phyloP scores from a whole-genome alignment of 2,888 invertebrate species.

The Sclerodermus sp. region DNA sequence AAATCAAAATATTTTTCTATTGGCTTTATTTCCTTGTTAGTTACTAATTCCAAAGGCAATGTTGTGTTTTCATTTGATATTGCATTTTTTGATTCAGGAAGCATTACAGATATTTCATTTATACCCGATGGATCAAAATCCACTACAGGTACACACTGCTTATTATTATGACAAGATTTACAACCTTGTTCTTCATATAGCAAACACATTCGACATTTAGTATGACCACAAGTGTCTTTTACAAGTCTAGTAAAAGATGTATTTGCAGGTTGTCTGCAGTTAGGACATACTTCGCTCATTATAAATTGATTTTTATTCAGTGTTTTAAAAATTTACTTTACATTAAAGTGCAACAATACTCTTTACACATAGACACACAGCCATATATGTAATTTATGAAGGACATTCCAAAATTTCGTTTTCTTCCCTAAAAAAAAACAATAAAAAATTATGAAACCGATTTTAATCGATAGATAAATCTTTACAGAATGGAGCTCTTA shows the following conservation, averaged over 20 bases:
- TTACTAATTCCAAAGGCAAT: conserved; percentile 33
- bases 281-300: conserved; percentile 61
- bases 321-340: too few species aligned
- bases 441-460: too few species aligned
- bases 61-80: conserved; percentile 17
- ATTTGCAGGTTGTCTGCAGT: conserved; percentile 64
- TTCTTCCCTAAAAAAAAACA: too few species aligned
- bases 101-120: neutral
- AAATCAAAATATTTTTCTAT: neutral
- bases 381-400: too few species aligned
- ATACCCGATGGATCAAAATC: neutral
- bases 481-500: too few species aligned
- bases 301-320: conserved; percentile 8
- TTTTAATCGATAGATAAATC: too few species aligned
- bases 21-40: conserved; percentile 24
- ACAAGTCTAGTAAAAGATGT: conserved; percentile 67
- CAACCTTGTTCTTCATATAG: conserved; percentile 70
- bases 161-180: conserved; percentile 57
- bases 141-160: too few species aligned
- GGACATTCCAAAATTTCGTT: too few species aligned
- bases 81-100: conserved; percentile 1
- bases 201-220: conserved; percentile 74
- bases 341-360: too few species aligned
- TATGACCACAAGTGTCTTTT: conserved; percentile 75
- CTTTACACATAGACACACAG: too few species aligned